Conservation (phyloP, 1,140 invertebrate genomes). For the Marisa cornuarietis region DNA sequence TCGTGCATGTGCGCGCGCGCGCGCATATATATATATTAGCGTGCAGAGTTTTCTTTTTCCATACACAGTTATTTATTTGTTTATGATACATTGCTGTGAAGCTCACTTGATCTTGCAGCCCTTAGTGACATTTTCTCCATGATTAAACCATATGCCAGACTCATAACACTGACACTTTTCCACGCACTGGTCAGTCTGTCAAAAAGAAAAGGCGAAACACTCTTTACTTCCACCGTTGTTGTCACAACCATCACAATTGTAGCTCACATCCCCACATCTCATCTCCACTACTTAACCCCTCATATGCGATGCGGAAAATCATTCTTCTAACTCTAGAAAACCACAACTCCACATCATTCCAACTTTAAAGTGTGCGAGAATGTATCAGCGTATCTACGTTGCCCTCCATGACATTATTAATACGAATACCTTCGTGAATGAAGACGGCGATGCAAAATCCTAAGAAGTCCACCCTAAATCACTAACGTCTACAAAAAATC, state of each 20-base stretch:
- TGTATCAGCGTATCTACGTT: too few species aligned
- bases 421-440: too few species aligned
- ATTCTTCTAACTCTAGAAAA: too few species aligned
- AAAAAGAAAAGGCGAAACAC: too few species aligned
- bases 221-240: not conserved
- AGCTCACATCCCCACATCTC: not conserved
- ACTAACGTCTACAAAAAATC: not conserved
- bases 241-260: not conserved
- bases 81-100: not conserved
- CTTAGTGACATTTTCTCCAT: not conserved
- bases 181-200: constrained; percentile 13
- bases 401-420: too few species aligned
- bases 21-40: not conserved
- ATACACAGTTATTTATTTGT: not conserved
- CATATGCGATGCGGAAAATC: too few species aligned
- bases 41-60: not conserved
- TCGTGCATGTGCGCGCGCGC: not conserved
- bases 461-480: not conserved
- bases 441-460: too few species aligned
- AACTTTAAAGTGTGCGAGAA: too few species aligned
- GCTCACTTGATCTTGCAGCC: constrained; percentile 19
- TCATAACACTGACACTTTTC: constrained; percentile 14
- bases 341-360: too few species aligned
- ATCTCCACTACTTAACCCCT: too few species aligned
- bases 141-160: constrained; percentile 6